Percentiles rank a stretch among this genome's conserved stretches.
phyloP scores from a whole-genome alignment of 2,113 vertebrate species.

The Acinonyx jubatus region DNA sequence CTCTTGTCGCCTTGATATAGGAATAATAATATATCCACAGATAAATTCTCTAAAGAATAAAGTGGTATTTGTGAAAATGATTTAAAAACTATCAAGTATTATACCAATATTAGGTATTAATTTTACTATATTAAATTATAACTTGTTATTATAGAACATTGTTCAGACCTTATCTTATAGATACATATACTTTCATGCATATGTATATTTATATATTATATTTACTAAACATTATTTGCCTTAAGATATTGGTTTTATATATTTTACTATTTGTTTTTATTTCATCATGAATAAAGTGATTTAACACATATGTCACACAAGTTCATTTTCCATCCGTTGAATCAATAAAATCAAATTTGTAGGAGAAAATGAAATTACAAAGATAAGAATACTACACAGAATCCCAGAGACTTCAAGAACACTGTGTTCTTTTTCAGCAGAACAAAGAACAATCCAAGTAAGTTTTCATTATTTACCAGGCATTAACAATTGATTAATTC shows the following conservation, averaged over 20 bases:
- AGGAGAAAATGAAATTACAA: not conserved
- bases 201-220: not conserved
- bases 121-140: not conserved
- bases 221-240: not conserved
- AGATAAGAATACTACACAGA: not conserved
- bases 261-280: slow-evolving; percentile 9
- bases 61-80: not conserved
- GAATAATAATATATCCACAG: not conserved
- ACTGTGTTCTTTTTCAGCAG: not conserved
- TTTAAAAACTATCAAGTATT: not conserved
- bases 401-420: not conserved
- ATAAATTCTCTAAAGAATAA: not conserved
- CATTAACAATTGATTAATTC: slow-evolving; percentile 33
- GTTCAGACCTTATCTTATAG: not conserved
- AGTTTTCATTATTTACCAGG: slow-evolving; percentile 39
- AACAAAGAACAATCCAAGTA: not conserved
- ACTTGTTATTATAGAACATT: not conserved
- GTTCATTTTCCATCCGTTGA: not conserved
- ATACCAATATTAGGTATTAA: not conserved
- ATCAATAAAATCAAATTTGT: slow-evolving; percentile 6
- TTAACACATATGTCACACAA: not conserved
- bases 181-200: not conserved
- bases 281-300: not conserved
- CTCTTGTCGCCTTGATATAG: not conserved
- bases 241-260: not conserved